Conservation (phyloP, 2,797 vertebrate genomes). For the Periparus ater region DNA sequence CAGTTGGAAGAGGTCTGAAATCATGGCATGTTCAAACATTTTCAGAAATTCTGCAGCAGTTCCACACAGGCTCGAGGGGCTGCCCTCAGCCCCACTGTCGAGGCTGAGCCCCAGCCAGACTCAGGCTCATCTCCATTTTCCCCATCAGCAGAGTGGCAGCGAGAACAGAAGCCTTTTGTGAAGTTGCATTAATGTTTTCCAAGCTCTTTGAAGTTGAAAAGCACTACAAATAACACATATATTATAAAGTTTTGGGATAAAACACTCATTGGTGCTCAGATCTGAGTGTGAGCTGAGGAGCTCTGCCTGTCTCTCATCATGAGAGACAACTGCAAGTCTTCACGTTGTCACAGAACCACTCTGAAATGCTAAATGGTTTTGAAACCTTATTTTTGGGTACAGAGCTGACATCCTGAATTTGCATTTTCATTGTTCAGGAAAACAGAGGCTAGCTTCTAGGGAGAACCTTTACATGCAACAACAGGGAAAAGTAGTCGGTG, state of each 20-base stretch:
- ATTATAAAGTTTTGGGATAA: background rate
- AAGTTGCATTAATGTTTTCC: conserved; percentile 7
- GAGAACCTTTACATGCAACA: background rate
- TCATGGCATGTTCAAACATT: fast-evolving
- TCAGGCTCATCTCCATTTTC: background rate
- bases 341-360: conserved; percentile 5
- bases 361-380: conserved; percentile 40
- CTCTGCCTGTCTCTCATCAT: conserved; percentile 19
- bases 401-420: conserved; percentile 22
- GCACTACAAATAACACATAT: conserved; percentile 27
- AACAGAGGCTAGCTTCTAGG: conserved; percentile 22
- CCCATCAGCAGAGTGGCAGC: background rate
- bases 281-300: background rate
- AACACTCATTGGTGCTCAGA: background rate
- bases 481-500: background rate
- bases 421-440: conserved; percentile 19
- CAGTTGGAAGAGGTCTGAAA: background rate
- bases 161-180: conserved; percentile 21
- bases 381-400: conserved; percentile 47
- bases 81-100: fast-evolving
- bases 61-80: background rate
- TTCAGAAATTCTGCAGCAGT: background rate
- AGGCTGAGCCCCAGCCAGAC: background rate
- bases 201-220: conserved; percentile 47
- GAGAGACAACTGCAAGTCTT: conserved; percentile 31